These are phyloP conservation scores for Drosophila subsilvestris DNA, from an alignment of 2,888 invertebrate species.

Conservation along the genomic window DNA sequence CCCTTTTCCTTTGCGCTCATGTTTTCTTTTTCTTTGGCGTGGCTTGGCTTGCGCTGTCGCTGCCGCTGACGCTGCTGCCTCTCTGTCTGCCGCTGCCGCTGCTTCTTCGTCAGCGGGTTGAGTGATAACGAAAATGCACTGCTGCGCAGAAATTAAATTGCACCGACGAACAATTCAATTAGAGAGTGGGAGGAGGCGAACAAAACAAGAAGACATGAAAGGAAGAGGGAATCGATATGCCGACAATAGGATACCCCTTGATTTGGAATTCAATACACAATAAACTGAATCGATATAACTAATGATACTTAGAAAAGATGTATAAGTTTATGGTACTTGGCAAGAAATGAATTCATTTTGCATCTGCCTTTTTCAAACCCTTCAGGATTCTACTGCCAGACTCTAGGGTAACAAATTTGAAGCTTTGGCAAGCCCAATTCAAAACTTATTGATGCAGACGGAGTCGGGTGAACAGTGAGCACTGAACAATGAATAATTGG, in stretches of 20 bases:
- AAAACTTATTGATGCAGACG: constrained; percentile 9
- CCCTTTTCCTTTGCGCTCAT: constrained; percentile 10
- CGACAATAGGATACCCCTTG: neutral
- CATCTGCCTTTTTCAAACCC: no score
- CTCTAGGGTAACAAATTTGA: neutral
- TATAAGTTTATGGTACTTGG: no score
- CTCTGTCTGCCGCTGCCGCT: constrained; percentile 28
- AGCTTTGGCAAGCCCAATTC: constrained; percentile 16
- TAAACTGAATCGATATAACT: neutral
- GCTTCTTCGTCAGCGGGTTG: constrained; percentile 30
- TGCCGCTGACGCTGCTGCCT: constrained; percentile 1
- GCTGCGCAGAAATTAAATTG: constrained; percentile 61
- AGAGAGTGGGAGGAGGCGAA: constrained; percentile 20
- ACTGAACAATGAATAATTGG: constrained; percentile 48
- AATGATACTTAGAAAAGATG: no score
- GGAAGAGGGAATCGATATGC: neutral
- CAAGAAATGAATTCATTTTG: no score
- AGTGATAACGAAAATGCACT: constrained; percentile 58
- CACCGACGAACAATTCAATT: constrained; percentile 66
- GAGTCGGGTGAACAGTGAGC: neutral
- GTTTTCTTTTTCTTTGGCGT: constrained; percentile 14
- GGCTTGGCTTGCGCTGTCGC: constrained; percentile 2
- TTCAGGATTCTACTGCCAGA: no score
- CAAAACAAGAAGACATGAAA: constrained; percentile 2
- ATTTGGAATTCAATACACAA: neutral